These are phyloP conservation scores for Taeniopygia guttata DNA, from an alignment of 2,797 vertebrate genomes.

Conservation along the genomic window DNA sequence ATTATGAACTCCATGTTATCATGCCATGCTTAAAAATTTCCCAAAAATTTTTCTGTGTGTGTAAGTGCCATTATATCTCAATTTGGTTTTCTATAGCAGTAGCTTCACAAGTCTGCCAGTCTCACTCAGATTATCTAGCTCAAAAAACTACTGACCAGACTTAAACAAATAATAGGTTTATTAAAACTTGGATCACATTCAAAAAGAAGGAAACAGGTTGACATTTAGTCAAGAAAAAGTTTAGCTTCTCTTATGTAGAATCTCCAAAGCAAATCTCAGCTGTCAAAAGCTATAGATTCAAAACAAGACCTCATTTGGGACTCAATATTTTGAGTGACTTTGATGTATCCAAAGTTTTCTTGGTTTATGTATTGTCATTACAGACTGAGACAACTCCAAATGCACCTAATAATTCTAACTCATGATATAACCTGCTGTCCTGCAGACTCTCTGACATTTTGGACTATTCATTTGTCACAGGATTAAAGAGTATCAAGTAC, in stretches of 20 bases:
- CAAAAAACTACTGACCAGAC: background rate
- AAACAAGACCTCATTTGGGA: background rate
- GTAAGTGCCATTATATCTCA: background rate
- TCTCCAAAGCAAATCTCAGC: background rate
- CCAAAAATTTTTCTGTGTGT: rapidly evolving
- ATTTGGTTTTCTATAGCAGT: background rate
- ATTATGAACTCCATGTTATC: background rate
- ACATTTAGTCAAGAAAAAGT: background rate
- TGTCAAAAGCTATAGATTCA: background rate
- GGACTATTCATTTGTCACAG: background rate
- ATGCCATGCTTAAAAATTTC: background rate
- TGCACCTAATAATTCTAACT: background rate
- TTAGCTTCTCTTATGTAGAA: background rate
- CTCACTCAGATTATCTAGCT: background rate
- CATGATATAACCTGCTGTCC: background rate
- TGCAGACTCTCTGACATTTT: background rate
- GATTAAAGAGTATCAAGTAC: background rate
- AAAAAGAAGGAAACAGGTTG: background rate
- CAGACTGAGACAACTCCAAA: background rate
- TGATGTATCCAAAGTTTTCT: background rate
- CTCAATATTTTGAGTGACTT: background rate
- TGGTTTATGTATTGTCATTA: background rate
- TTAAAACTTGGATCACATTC: background rate
- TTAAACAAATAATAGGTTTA: background rate
- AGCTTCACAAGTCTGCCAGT: background rate